Conservation (phyloP, 1,140 invertebrate species). For the Drosophila ohnishii region DNA sequence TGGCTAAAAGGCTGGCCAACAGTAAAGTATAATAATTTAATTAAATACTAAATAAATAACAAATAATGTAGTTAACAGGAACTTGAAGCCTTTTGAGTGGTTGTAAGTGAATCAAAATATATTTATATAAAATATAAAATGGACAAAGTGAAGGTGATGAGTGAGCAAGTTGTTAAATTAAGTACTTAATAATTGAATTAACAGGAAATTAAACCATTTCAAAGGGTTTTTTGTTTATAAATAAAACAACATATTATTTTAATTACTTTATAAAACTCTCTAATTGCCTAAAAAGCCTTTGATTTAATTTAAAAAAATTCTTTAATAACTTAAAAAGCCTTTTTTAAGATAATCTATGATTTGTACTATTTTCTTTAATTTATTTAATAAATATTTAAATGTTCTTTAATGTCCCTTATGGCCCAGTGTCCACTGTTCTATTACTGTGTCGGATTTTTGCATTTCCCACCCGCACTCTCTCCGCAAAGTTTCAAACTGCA, state of each 20-base stretch:
- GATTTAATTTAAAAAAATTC: too few relatives aligned
- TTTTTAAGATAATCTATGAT: too few relatives aligned
- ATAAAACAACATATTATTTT: not conserved
- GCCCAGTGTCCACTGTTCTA: constrained; percentile 9
- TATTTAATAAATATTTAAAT: not conserved
- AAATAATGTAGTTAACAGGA: not conserved
- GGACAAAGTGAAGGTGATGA: not conserved
- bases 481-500: constrained; percentile 62
- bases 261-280: not conserved
- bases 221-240: not conserved
- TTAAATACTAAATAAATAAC: not conserved
- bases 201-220: not conserved
- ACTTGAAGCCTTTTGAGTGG: not conserved
- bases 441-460: constrained; percentile 27
- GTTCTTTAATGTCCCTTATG: not conserved
- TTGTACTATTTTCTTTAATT: accelerated
- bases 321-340: accelerated
- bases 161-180: not conserved
- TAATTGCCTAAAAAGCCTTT: too few relatives aligned
- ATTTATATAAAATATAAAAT: too few relatives aligned
- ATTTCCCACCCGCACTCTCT: not conserved
- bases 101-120: not conserved
- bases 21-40: not conserved
- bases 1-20: constrained; percentile 2
- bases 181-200: not conserved